A percentile compares a stretch with the other conserved stretches of the same genome.
Conservation (phyloP, 2,113 vertebrate genomes). For the Chlorodrepanis virens region DNA sequence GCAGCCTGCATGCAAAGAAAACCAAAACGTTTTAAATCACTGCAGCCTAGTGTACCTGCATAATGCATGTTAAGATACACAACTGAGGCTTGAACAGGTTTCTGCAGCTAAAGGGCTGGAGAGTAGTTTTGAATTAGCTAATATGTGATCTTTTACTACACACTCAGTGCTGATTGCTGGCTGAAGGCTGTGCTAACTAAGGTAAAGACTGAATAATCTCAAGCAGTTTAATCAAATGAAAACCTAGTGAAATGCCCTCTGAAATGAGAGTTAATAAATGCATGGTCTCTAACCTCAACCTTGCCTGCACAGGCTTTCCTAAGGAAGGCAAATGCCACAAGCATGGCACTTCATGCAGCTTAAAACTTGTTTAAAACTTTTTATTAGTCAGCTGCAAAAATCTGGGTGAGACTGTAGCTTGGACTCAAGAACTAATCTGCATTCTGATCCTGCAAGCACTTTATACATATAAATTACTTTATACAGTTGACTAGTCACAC, state of each 20-base stretch:
- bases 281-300: not conserved
- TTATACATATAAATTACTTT: conserved; percentile 31
- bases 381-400: not conserved
- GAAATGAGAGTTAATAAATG: not conserved
- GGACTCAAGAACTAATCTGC: not conserved
- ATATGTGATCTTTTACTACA: conserved; percentile 23
- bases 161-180: not conserved
- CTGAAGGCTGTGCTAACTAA: not conserved
- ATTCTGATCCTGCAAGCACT: not conserved
- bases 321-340: not conserved
- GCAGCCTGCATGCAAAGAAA: conserved; percentile 61
- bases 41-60: not conserved
- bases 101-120: not conserved
- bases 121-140: conserved; percentile 29
- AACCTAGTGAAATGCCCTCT: not conserved
- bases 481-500: conserved; percentile 9
- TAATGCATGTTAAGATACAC: not conserved
- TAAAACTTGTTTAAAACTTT: not conserved
- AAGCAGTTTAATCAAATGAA: not conserved
- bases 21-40: not conserved
- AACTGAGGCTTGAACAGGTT: not conserved
- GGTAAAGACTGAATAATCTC: not conserved
- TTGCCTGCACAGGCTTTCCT: not conserved
- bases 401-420: not conserved
- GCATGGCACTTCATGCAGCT: not conserved